phyloP scores from a whole-genome alignment of 2,113 vertebrate species.

The Capricornis sumatraensis region DNA sequence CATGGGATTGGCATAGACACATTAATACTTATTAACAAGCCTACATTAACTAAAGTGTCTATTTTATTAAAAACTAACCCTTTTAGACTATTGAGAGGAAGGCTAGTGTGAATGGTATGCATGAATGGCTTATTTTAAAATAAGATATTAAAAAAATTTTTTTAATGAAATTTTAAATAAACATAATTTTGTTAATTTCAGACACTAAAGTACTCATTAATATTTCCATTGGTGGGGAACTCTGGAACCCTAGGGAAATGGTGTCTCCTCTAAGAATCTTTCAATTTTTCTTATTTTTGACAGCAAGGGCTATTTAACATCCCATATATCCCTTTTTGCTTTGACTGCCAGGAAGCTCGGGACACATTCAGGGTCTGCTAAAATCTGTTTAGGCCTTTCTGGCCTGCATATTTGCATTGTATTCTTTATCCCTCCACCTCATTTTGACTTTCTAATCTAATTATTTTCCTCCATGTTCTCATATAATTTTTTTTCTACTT shows the following conservation, averaged over 20 bases:
- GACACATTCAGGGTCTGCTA: background rate
- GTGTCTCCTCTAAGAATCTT: background rate
- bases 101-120: background rate
- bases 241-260: background rate
- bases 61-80: background rate
- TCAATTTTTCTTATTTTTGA: background rate
- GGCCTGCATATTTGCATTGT: background rate
- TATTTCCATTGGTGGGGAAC: background rate
- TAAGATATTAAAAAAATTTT: background rate
- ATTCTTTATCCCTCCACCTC: background rate
- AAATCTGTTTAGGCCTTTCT: background rate
- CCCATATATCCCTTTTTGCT: background rate
- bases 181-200: background rate
- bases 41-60: background rate
- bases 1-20: background rate
- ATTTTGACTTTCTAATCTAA: background rate
- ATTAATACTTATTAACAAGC: background rate
- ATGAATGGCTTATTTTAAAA: background rate
- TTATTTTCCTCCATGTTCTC: background rate
- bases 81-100: background rate
- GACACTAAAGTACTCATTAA: background rate
- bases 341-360: background rate
- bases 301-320: background rate
- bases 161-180: background rate
- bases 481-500: background rate